Base-by-base conservation (phyloP, 2,113 vertebrate species). In the Siphamia tubifer region DNA sequence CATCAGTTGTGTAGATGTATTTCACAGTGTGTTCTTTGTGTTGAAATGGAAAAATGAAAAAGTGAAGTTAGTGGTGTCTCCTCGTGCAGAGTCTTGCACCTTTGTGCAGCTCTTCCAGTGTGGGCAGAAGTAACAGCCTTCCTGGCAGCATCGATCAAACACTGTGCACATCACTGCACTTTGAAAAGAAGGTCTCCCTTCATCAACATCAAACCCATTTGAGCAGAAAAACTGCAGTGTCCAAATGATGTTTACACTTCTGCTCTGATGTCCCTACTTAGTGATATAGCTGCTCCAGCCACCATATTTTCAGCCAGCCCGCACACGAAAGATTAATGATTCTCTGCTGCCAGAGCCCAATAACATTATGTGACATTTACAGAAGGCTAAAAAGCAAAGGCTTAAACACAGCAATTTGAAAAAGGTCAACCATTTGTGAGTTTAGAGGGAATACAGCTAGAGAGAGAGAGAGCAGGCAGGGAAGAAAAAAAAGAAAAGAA, bases 131-230 rank as follows among this genome's bases (percentile, higher is more conserved):
- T 74, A 66, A 62, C 43, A 74, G 47, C 65, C 40, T 87, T 68
- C 75, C 66, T 68, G 15, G 68, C 89, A 77, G 82, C 84, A 89
- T 82, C 77, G 87, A 93, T 93, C 89, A 91, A 91, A 89, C 89
- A 40, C 23, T 57, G 83, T 69, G 85, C 84, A 92, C 87, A 93
- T 91, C 77, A 79, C 70, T 89, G 88, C 80, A 81, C 90, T 93
- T 93, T 85, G 75, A 87, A 77, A 70, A 87, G 73, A 68, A 92
- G 86, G 84, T 92, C 92, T 81, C 49, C 87, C 84, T 91, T 91
- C 89, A 90, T 95, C 92, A 94, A 74, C 91, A 92, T 95, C 92
- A 94, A 93, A 94, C 73, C 83, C 90, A 92, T 75, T 89, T 86
- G 86, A 89, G 89, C 92, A 91, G 91, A 91, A 95, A 96, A 95